A percentile compares a stretch with the other conserved stretches of the same genome.
phyloP scores from a whole-genome alignment of 1,140 invertebrate species.

The Lamellibrachia luymesi region DNA sequence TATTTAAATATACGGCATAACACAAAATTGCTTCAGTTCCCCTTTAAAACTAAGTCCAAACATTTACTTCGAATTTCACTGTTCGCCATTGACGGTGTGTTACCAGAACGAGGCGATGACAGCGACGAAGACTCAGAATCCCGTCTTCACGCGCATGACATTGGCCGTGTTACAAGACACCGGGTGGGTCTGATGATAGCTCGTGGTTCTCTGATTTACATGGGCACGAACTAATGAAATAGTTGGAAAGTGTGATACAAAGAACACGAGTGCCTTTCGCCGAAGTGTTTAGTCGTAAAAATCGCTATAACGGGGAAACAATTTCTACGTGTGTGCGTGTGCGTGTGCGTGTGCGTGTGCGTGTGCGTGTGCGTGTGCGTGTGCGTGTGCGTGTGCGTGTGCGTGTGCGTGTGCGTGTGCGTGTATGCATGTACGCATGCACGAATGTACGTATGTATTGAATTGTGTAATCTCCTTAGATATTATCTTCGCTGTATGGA shows the following conservation, averaged over 20 bases:
- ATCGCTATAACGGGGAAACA: no score
- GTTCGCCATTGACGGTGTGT: not conserved
- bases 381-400: not conserved
- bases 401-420: not conserved
- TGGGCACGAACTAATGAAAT: no score
- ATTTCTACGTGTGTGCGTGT: not conserved
- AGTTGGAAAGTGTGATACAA: no score
- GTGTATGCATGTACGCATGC: not conserved
- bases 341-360: not conserved
- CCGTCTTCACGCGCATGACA: slow-evolving; percentile 93
- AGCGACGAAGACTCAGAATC: slow-evolving; percentile 97
- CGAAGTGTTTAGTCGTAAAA: not conserved
- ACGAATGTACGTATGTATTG: not conserved
- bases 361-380: not conserved
- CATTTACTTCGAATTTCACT: not conserved
- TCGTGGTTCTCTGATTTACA: not conserved
- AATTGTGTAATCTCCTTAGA: not conserved
- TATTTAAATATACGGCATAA: no score
- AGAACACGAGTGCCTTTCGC: not conserved
- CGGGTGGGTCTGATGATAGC: slow-evolving; percentile 60
- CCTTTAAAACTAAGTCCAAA: not conserved
- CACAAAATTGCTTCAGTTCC: no score
- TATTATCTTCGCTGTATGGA: no score
- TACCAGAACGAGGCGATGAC: slow-evolving; percentile 98
- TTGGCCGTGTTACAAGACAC: slow-evolving; percentile 98